These are phyloP conservation scores for Drosophila ambigua DNA, from an alignment of 1,140 invertebrate genomes.

Conservation along the genomic window DNA sequence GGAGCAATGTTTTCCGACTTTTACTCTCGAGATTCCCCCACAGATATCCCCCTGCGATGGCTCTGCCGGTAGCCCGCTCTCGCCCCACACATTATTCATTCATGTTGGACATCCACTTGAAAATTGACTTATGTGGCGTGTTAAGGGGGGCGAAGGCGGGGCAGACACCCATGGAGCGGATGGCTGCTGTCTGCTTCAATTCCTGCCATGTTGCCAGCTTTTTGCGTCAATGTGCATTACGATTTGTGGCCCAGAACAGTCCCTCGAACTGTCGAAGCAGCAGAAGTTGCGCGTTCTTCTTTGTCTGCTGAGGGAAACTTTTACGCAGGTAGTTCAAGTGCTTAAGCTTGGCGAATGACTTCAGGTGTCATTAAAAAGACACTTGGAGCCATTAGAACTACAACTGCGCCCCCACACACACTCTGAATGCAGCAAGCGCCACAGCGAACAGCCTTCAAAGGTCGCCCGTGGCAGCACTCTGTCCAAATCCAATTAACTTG, in stretches of 20 bases:
- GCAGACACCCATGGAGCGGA: background rate
- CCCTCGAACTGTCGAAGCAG: constrained; percentile 26
- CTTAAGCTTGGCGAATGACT: constrained; percentile 46
- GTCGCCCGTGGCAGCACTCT: constrained; percentile 66
- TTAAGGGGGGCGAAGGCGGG: background rate
- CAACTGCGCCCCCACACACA: constrained; percentile 40
- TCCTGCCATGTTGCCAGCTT: constrained; percentile 40
- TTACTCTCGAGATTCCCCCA: too few relatives aligned
- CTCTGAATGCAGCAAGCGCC: constrained; percentile 3
- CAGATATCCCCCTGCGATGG: too few relatives aligned
- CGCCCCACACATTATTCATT: constrained; percentile 61
- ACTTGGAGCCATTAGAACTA: constrained; percentile 61
- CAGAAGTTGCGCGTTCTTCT: constrained; percentile 6
- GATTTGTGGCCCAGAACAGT: constrained; percentile 24
- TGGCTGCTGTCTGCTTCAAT: constrained; percentile 4
- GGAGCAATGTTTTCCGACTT: too few relatives aligned
- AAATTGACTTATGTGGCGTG: constrained; percentile 62
- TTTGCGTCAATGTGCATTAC: constrained; percentile 51
- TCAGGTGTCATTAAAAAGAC: constrained; percentile 58
- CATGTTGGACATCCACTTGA: constrained; percentile 67
- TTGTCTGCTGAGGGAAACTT: constrained; percentile 16
- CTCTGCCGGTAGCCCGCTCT: background rate
- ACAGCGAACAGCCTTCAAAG: constrained; percentile 53
- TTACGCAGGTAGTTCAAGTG: constrained; percentile 29
- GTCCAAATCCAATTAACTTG: constrained; percentile 80